Evolutionary conservation across 1,140 invertebrate genomes (phyloP).

Genomic region (Panagrolaimus sp.): DNA sequence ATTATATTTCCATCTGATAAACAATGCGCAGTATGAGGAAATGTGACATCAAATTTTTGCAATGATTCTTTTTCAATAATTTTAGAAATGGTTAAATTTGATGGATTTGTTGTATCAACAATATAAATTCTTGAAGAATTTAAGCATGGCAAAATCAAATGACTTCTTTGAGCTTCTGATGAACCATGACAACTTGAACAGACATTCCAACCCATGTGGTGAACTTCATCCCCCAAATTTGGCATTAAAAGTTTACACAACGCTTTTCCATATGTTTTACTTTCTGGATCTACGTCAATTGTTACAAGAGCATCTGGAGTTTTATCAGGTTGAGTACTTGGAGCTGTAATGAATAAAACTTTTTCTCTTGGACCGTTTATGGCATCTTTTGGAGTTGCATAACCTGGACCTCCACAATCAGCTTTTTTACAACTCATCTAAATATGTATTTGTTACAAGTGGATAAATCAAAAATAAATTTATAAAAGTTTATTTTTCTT

Average conservation of each 20-base stretch:
- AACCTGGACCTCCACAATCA: background rate
- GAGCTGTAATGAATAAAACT: conserved; percentile 12
- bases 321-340: background rate
- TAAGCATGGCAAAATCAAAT: conserved; percentile 37
- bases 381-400: conserved; percentile 18
- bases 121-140: conserved; percentile 33
- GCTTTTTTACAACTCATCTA: conserved; percentile 1
- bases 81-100: conserved; percentile 19
- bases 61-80: conserved; percentile 66
- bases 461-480: too few species aligned
- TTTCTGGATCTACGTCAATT: conserved; percentile 20
- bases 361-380: conserved; percentile 19
- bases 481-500: too few species aligned
- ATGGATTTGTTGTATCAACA: conserved; percentile 24
- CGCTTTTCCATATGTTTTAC: background rate
- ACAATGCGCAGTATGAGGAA: conserved; percentile 88
- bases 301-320: conserved; percentile 15
- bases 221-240: conserved; percentile 37
- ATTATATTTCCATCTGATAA: conserved; percentile 81
- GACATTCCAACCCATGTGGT: conserved; percentile 40
- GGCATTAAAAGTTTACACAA: conserved; percentile 29
- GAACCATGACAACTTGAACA: conserved; percentile 34
- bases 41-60: conserved; percentile 68
- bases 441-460: too few species aligned
- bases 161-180: background rate